Percentiles rank a stretch among this genome's conserved stretches.
Evolutionary conservation across 2,888 invertebrate species (phyloP).

Genomic region (Podotricha telesiphe): DNA sequence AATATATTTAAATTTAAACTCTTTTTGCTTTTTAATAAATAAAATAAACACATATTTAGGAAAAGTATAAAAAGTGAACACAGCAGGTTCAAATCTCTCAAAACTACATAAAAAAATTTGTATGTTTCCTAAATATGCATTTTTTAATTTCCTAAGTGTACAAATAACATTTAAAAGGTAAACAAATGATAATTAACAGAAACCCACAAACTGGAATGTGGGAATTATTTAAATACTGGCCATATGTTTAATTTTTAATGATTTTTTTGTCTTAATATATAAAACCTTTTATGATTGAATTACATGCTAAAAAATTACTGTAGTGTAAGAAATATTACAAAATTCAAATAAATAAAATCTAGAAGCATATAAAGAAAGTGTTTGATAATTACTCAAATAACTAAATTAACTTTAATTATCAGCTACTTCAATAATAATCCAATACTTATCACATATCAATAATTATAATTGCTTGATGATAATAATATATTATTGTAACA

Average conservation of each 20-base stretch:
- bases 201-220: background rate
- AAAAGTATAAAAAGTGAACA: too few species aligned
- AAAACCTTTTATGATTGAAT: background rate
- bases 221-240: background rate
- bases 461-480: background rate
- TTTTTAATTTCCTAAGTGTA: too few species aligned
- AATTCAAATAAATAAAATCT: background rate
- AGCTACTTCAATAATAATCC: background rate
- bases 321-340: background rate
- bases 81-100: too few species aligned
- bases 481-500: background rate
- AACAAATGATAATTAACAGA: background rate
- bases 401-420: background rate
- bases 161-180: too few species aligned
- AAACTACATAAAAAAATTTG: too few species aligned
- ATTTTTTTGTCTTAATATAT: background rate
- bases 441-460: constrained; percentile 5
- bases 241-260: background rate
- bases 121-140: too few species aligned
- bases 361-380: too few species aligned
- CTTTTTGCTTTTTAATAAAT: too few species aligned
- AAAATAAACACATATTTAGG: too few species aligned
- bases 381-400: background rate
- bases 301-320: background rate
- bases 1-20: background rate